Base-by-base conservation (phyloP, 1,140 invertebrate genomes). In the Vollenhovia emeryi region DNA sequence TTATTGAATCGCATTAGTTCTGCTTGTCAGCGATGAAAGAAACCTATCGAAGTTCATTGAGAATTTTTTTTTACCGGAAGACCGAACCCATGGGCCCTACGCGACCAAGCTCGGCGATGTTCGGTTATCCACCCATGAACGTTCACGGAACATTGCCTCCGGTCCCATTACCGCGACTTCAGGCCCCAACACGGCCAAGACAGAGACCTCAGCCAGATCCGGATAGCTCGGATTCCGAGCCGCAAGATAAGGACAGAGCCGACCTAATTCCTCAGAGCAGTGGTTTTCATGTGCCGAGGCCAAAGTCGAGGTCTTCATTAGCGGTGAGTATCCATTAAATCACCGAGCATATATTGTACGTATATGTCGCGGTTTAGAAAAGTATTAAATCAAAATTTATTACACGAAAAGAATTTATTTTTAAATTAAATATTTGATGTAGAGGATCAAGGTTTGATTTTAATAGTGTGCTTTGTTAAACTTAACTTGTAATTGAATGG, bases 21-120 rank as follows among this genome's bases (percentile, higher is more conserved):
- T 33, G 13, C 48, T 73, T 8, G 7, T 52, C 48, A 3, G 15
- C 6, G n/a, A 52, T 52, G 30, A 71, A 36, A 36, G 33, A 0
- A 36, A 36, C 33, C 6, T 0, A 36, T 36, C 33, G n/a, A 21
- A 50, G 52, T 18, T 40, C 1, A 52, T 52, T 7, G 9, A 21
- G 36, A 24, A 59, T 6, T 36, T 71, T 21, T 80, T 43, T 15
- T 73, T 62, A 18, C 18, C n/a, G 9, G 40, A 68, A 97, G 97
- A 96, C 96, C 76, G 95, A 97, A 93, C 96, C 97, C 71, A 96
- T 96, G 94, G 96, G 94, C 5, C 93, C 96, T 9, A 97, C 97
- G 0, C 94, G 97, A n/a, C 97, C 97, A 0, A 97, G 97, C n/a
- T 98, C 97, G 9, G 97, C 97, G 0, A 96, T 98, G 95, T 98